Base-by-base conservation (phyloP, 1,140 invertebrate genomes). In the Oreohelix idahoensis region DNA sequence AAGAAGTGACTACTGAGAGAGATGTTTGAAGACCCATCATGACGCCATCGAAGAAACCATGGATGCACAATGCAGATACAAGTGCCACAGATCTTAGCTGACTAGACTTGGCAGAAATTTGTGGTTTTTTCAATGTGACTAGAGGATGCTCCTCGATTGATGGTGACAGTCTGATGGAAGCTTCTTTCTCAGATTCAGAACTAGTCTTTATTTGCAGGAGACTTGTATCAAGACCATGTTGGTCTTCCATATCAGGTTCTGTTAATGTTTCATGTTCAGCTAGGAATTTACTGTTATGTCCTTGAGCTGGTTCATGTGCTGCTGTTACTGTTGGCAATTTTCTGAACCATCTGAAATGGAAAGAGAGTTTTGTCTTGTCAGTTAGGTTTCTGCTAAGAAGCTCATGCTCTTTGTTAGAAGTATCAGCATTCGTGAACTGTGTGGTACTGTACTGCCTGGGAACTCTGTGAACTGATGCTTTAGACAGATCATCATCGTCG, bases 151-250 rank as follows among this genome's bases (percentile, higher is more conserved):
- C n/a, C 26, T 66, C 39, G n/a, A 58, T 45, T 1, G 74, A 76
- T 75, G 39, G 36, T n/a, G 71, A 88, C 66, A 87, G 87, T 87
- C 88, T 90, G 78, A 63, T 88, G 83, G 83, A 58, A 80, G 63
- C 87, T 83, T 81, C 5, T 15, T 58, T n/a, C 5, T n/a, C 15
- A 2, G 15, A 2, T 20, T n/a, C 53, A n/a, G 53, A 58, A 58
- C 10, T 15, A 4, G 26, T 11, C 20, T 58, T 2, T 20, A 58
- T 2, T 58, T 58, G 17, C 4, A 23, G 26, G 2, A 23, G 26
- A n/a, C 20, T 20, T 5, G 5, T n/a, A 58, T 58, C 53, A 58
- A 58, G 23, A 4, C 20, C 17, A n/a, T n/a, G 17, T 23, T 20
- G 53, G 2, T n/a, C 26, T 20, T 58, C 53, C 17, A 17, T 17